These are phyloP conservation scores for Hemicrepidius hirtus DNA, from an alignment of 2,888 invertebrate species.

Conservation along the genomic window DNA sequence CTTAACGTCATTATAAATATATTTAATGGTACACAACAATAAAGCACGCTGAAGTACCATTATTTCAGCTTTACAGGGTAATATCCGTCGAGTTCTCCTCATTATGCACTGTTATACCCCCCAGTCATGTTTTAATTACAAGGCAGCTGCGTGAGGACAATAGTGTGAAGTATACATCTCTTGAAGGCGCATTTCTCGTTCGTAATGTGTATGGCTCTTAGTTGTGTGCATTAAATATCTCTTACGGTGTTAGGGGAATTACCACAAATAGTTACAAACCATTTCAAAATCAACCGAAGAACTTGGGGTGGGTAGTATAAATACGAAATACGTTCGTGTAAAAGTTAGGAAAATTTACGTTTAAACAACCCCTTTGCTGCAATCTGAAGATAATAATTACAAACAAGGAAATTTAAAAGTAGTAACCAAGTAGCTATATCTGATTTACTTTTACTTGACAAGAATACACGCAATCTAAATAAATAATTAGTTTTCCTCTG, in stretches of 20 bases:
- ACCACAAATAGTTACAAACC: constrained; percentile 30
- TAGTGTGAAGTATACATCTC: constrained; percentile 47
- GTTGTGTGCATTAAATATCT: constrained; percentile 38
- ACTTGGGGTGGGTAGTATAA: no score
- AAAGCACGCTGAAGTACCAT: constrained; percentile 45
- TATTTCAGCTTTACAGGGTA: constrained; percentile 47
- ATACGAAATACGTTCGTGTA: no score
- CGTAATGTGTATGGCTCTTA: constrained; percentile 28
- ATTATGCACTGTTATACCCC: constrained; percentile 46
- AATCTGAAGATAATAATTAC: neutral
- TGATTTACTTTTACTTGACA: constrained; percentile 7
- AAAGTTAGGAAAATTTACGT: no score
- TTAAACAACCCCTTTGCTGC: no score
- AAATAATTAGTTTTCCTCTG: constrained; percentile 45
- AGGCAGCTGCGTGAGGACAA: constrained; percentile 49
- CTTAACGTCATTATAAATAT: constrained; percentile 50
- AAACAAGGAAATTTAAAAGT: neutral
- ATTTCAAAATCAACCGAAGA: neutral
- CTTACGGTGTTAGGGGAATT: constrained; percentile 30
- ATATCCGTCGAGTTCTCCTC: constrained; percentile 49
- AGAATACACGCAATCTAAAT: constrained; percentile 54
- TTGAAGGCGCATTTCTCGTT: constrained; percentile 34
- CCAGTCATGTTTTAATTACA: constrained; percentile 49
- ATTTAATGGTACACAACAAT: constrained; percentile 47
- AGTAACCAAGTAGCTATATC: neutral